Evolutionary conservation across 2,113 vertebrate species (phyloP).

Genomic region (Psettodes erumei): DNA sequence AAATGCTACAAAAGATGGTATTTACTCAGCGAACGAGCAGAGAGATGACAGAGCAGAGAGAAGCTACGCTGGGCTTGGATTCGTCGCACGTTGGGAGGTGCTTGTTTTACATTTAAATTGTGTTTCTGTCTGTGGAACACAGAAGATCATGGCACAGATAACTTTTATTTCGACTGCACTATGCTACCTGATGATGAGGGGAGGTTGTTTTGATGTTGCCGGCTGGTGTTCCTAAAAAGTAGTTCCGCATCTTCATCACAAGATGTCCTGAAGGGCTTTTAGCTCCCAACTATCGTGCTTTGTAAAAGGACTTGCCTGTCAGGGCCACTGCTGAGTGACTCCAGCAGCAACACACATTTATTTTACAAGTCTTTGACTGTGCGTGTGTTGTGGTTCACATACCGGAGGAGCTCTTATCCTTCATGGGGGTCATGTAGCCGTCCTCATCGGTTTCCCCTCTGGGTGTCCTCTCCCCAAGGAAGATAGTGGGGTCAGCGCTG

Average conservation of each 20-base stretch:
- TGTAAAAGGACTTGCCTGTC: neutral
- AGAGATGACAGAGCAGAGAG: slow-evolving; percentile 9
- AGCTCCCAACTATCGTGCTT: too few species aligned
- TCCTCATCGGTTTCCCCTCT: slow-evolving; percentile 90
- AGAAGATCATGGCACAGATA: neutral
- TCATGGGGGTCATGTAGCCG: slow-evolving; percentile 94
- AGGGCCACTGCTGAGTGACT: neutral
- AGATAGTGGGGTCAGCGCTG: slow-evolving; percentile 94
- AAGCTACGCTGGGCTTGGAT: neutral
- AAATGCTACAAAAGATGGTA: slow-evolving; percentile 18
- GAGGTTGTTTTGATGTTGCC: slow-evolving; percentile 7
- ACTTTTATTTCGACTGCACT: neutral
- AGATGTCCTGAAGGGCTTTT: slow-evolving; percentile 8
- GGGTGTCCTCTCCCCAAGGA: slow-evolving; percentile 86
- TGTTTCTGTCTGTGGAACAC: neutral
- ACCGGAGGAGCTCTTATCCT: slow-evolving; percentile 94
- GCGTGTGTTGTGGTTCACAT: slow-evolving; percentile 28
- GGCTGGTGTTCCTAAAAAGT: neutral
- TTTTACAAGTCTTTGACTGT: neutral
- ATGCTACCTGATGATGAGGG: neutral
- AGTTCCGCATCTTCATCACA: neutral
- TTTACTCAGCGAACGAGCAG: slow-evolving; percentile 44
- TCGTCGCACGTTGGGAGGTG: neutral
- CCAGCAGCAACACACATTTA: neutral
- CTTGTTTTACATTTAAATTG: slow-evolving; percentile 32